Evolutionary conservation across 2,888 invertebrate species (phyloP).

Genomic region (Fabriciana adippe): DNA sequence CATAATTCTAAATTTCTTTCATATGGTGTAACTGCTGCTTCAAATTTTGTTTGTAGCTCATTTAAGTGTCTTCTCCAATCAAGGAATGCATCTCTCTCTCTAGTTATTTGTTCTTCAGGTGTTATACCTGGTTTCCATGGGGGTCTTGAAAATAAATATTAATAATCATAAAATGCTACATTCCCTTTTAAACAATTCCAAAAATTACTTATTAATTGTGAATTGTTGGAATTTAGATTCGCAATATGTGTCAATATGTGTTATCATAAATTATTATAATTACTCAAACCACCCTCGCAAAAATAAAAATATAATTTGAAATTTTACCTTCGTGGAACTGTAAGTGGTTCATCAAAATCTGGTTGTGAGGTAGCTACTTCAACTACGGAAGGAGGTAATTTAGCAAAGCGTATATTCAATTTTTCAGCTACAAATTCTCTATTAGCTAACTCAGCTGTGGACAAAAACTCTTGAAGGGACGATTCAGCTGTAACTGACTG

Average conservation of each 20-base stretch:
- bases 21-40: conserved; percentile 95
- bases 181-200: too few relatives aligned
- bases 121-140: conserved; percentile 89
- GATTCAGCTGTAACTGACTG: conserved; percentile 97
- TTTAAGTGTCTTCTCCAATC: conserved; percentile 95
- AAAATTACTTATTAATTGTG: too few relatives aligned
- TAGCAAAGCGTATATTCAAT: conserved; percentile 86
- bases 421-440: conserved; percentile 97
- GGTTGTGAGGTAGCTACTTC: conserved; percentile 68
- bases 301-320: conserved; percentile 4
- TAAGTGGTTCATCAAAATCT: conserved; percentile 72
- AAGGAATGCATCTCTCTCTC: conserved; percentile 92
- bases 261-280: too few relatives aligned
- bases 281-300: too few relatives aligned
- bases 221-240: too few relatives aligned
- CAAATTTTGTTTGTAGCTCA: conserved; percentile 87
- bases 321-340: conserved; percentile 88
- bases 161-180: not conserved
- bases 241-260: too few relatives aligned
- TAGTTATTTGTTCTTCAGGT: conserved; percentile 89
- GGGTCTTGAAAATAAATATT: conserved; percentile 70
- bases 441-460: conserved; percentile 96
- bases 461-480: conserved; percentile 97
- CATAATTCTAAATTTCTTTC: conserved; percentile 99
- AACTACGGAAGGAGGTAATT: conserved; percentile 65